Conservation (phyloP, 1,140 invertebrate species). For the Watersipora subatra region DNA sequence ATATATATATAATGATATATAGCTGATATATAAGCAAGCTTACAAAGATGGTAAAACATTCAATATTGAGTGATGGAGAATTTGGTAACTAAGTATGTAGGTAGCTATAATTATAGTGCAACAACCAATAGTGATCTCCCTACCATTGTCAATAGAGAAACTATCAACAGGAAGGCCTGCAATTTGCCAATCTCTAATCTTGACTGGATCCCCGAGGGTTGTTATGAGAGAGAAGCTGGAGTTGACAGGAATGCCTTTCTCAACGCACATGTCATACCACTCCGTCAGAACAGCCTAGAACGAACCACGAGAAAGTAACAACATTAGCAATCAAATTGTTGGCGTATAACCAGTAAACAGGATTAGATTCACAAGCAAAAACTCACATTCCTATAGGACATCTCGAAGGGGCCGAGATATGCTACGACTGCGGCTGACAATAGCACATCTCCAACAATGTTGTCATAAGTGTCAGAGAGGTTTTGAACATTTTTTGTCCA, state of each 20-base stretch:
- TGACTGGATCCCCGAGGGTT: constrained; percentile 36
- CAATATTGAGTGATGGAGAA: no score
- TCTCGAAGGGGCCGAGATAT: constrained; percentile 38
- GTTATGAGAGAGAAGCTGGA: constrained; percentile 30
- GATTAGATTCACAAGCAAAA: neutral
- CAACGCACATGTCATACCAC: constrained; percentile 32
- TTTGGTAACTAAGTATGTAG: no score
- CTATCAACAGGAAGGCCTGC: constrained; percentile 39
- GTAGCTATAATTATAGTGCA: no score
- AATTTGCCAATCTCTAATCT: constrained; percentile 40
- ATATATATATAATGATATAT: no score
- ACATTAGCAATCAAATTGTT: no score
- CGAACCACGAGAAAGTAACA: neutral
- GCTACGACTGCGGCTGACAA: constrained; percentile 37
- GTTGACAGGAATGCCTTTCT: constrained; percentile 33
- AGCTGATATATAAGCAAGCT: no score
- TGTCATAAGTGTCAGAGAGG: constrained; percentile 31
- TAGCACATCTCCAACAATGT: constrained; percentile 40
- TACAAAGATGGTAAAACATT: no score
- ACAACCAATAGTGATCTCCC: no score
- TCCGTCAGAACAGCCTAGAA: constrained; percentile 30
- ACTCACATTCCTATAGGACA: constrained; percentile 33
- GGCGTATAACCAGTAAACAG: neutral
- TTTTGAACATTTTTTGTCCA: constrained; percentile 38
- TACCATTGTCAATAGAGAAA: constrained; percentile 13